Evolutionary conservation across 2,797 vertebrate genomes (phyloP).

Genomic region (Sebastes taczanowskii): DNA sequence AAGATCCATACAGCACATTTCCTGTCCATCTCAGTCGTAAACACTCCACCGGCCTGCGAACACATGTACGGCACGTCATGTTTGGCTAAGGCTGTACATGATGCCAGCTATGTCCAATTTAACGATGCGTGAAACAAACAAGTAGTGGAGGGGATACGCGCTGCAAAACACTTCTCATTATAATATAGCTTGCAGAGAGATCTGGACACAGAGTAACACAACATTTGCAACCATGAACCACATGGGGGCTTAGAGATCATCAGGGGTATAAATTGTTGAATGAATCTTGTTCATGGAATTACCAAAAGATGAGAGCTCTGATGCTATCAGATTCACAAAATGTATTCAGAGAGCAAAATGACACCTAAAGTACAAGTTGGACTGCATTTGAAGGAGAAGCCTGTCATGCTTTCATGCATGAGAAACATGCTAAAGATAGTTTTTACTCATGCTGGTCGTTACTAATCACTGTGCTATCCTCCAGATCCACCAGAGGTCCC

Average conservation of each 20-base stretch:
- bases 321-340: neutral
- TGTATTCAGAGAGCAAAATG: neutral
- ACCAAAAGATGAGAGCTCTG: neutral
- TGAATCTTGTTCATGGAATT: neutral
- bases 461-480: neutral
- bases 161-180: neutral
- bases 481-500: neutral
- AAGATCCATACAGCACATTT: slow-evolving; percentile 25
- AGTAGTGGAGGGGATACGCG: neutral
- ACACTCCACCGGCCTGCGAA: neutral
- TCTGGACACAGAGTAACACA: neutral
- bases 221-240: neutral
- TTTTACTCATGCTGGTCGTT: neutral
- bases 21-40: slow-evolving; percentile 19
- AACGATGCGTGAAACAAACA: slow-evolving; percentile 1
- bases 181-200: neutral
- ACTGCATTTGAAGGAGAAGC: neutral
- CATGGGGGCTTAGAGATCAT: neutral
- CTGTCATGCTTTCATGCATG: neutral
- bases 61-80: neutral
- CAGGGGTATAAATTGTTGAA: neutral
- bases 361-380: neutral
- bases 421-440: neutral
- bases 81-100: neutral
- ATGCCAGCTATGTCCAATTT: neutral